Base-by-base conservation (phyloP, 1,140 invertebrate genomes). In the Aethina tumida region DNA sequence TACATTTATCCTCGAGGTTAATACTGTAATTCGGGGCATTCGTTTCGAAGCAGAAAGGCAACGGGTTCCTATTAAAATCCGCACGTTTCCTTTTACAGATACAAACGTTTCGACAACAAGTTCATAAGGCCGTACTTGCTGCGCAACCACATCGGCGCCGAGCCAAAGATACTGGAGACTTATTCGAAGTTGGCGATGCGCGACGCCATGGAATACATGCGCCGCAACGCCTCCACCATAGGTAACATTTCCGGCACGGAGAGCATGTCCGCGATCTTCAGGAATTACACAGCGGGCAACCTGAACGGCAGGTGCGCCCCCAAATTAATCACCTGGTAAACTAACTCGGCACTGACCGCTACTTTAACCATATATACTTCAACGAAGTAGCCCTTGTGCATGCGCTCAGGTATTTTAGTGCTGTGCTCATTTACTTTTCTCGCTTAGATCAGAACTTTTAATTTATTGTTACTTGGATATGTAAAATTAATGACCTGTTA, bases 141-240 rank as follows among this genome's bases (percentile, higher is more conserved):
- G 39, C 74, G 87, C 46, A 81, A 96, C 60, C 77, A 85, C 51
- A 79, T 79, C 65, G 87, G 87, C 10, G 81, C 83, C 21, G 89
- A 94, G 58, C 88, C 90, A 32, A 95, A 95, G 64, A 94, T 97
- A 49, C 69, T 96, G 44, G 87, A 95, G 61, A 95, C 91, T 0
- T 93, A 89, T 65, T 91, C 88, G 4, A 91, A 92, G 58, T 67
- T 96, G 28, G 89, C 88, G 16, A 89, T 94, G 79, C 79, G 81
- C 53, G 92, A 97, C 62, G 92, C 92, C 9, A 79, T 95, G 65
- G 83, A 91, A 50, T 85, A 87, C 48, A 89, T 92, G 74, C 75
- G 77, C 54, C 72, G 81, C 50, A 90, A 85, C 64, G 84, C 79
- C 14, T 86, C 81, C 24, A 85, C 79, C 5, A 80, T 86, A 51